phyloP scores from a whole-genome alignment of 2,797 vertebrate genomes.

The Siniperca scherzeri region DNA sequence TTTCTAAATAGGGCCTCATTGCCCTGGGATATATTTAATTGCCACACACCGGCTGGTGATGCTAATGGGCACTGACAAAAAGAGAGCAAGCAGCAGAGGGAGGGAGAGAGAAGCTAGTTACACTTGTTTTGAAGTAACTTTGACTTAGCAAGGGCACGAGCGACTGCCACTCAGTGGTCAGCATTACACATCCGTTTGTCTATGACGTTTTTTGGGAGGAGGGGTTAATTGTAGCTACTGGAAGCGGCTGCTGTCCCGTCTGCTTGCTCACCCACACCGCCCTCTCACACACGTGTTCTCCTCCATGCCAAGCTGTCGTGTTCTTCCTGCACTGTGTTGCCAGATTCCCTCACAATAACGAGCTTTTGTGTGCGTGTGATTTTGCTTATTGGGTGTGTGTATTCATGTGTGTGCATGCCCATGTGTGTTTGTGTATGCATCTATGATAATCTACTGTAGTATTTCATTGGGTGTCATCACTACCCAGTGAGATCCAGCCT shows the following conservation, averaged over 20 bases:
- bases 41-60: constrained; percentile 84
- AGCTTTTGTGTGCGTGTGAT: neutral
- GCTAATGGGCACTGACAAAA: constrained; percentile 83
- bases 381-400: neutral
- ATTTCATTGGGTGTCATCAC: constrained; percentile 68
- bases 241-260: constrained; percentile 41
- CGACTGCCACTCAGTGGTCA: constrained; percentile 54
- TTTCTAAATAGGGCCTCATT: constrained; percentile 84
- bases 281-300: neutral
- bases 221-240: neutral
- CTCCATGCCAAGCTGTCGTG: constrained; percentile 38
- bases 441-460: constrained; percentile 31
- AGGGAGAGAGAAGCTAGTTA: constrained; percentile 44
- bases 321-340: constrained; percentile 14
- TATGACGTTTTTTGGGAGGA: constrained; percentile 4
- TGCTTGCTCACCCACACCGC: constrained; percentile 5
- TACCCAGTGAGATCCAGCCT: constrained; percentile 37
- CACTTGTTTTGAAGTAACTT: constrained; percentile 69
- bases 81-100: constrained; percentile 55
- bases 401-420: constrained; percentile 1
- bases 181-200: constrained; percentile 19
- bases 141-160: constrained; percentile 70
- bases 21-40: constrained; percentile 85
- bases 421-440: constrained; percentile 14
- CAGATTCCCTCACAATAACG: constrained; percentile 26